These are phyloP conservation scores for Sinosuthora webbiana DNA, from an alignment of 2,113 vertebrate species.

Conservation along the genomic window DNA sequence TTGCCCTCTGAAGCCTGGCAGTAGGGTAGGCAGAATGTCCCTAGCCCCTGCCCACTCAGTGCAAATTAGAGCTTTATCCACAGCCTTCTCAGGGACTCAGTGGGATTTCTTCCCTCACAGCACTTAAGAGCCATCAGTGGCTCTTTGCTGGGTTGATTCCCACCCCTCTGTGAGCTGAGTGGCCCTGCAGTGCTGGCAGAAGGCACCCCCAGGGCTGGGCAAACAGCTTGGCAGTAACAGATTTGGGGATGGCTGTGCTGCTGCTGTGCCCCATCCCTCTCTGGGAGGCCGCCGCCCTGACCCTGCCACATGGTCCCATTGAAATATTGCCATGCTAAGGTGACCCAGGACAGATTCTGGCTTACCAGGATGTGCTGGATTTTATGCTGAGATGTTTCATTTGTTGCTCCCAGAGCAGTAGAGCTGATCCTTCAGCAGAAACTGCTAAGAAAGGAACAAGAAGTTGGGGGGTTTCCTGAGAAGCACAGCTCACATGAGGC, in stretches of 20 bases:
- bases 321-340: background rate
- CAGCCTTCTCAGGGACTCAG: background rate
- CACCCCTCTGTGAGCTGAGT: accelerated
- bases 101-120: background rate
- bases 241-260: background rate
- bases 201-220: background rate
- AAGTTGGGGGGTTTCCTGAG: background rate
- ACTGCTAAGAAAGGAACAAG: background rate
- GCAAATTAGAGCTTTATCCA: background rate
- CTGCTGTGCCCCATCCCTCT: background rate
- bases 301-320: background rate
- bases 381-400: background rate
- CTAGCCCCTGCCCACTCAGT: background rate
- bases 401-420: background rate
- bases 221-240: accelerated
- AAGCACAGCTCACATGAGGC: accelerated
- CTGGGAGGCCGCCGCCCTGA: background rate
- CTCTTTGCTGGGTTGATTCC: background rate
- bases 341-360: background rate
- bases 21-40: background rate
- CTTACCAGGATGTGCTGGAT: background rate
- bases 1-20: background rate
- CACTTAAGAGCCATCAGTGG: background rate
- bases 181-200: background rate
- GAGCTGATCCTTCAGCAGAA: background rate